Evolutionary conservation across 2,797 vertebrate species (phyloP).

Genomic region (Epinephelus coioides): DNA sequence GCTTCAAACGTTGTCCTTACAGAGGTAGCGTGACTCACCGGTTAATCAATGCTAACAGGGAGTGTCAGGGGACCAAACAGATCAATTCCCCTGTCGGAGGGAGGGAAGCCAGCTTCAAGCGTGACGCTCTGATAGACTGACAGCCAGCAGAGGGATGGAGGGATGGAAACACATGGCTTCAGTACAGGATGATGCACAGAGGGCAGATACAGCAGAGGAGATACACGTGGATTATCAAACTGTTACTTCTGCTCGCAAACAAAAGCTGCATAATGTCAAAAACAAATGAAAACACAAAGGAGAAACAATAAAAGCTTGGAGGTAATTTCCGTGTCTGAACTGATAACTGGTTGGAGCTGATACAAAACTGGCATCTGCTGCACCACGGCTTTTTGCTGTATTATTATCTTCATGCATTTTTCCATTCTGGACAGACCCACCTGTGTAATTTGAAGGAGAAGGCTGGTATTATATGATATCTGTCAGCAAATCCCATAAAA

Average conservation of each 20-base stretch:
- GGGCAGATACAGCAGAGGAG: not conserved
- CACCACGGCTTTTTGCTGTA: not conserved
- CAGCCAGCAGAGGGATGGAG: conserved; percentile 35
- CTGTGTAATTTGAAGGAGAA: conserved; percentile 1
- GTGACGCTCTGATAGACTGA: conserved; percentile 59
- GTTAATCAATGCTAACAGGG: conserved; percentile 78
- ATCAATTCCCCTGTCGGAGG: conserved; percentile 69
- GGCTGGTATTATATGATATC: not conserved
- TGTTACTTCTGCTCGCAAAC: conserved; percentile 3
- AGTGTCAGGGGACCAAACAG: conserved; percentile 67
- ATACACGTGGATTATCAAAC: too few relatives aligned
- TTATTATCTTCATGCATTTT: not conserved
- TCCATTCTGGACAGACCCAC: not conserved
- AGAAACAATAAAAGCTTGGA: not conserved
- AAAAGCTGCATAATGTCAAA: not conserved
- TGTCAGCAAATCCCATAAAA: not conserved
- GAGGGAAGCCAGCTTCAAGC: conserved; percentile 38
- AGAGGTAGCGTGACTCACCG: conserved; percentile 55
- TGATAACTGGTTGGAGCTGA: conserved; percentile 20
- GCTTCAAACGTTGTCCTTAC: conserved; percentile 70
- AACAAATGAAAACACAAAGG: not conserved
- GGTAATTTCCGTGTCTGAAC: conserved; percentile 4
- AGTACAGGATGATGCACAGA: not conserved
- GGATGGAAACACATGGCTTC: not conserved
- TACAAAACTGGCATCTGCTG: not conserved